Percentiles rank a stretch among this genome's conserved stretches.
These are phyloP conservation scores for Euwallacea fornicatus DNA, from an alignment of 1,140 invertebrate genomes.

Conservation along the genomic window DNA sequence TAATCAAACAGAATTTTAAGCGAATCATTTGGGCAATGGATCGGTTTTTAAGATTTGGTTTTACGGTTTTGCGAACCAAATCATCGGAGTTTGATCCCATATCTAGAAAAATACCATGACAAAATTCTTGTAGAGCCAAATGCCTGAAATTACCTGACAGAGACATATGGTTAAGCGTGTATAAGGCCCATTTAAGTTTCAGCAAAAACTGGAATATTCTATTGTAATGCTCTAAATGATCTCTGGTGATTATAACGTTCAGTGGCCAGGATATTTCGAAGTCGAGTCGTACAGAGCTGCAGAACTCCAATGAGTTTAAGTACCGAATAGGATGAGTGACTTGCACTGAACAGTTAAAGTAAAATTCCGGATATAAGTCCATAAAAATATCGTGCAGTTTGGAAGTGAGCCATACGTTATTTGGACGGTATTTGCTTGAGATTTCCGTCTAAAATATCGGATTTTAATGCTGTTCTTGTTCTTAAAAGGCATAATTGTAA, in stretches of 20 bases:
- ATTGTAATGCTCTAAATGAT: constrained; percentile 61
- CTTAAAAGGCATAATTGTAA: constrained; percentile 40
- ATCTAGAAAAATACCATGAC: not conserved
- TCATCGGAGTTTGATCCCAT: not conserved
- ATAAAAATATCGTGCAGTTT: constrained; percentile 48
- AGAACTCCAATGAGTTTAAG: constrained; percentile 53
- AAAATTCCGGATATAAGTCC: constrained; percentile 47
- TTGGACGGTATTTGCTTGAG: constrained; percentile 40
- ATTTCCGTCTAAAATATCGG: not conserved
- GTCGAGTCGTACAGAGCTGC: constrained; percentile 59
- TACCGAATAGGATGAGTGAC: constrained; percentile 35
- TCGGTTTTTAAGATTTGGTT: constrained; percentile 15
- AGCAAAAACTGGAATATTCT: constrained; percentile 64
- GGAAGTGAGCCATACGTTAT: constrained; percentile 47
- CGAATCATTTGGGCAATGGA: constrained; percentile 56
- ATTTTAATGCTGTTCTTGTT: not conserved
- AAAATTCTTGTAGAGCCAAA: constrained; percentile 13
- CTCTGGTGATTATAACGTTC: constrained; percentile 59
- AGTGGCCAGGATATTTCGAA: constrained; percentile 60
- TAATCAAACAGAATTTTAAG: constrained; percentile 62
- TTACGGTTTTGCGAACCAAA: constrained; percentile 5
- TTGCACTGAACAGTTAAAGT: constrained; percentile 44
- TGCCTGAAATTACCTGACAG: constrained; percentile 54
- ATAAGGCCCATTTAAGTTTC: constrained; percentile 65
- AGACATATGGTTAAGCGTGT: constrained; percentile 61